phyloP scores from a whole-genome alignment of 2,113 vertebrate species.

The Cyphomyrus plagiostoma region DNA sequence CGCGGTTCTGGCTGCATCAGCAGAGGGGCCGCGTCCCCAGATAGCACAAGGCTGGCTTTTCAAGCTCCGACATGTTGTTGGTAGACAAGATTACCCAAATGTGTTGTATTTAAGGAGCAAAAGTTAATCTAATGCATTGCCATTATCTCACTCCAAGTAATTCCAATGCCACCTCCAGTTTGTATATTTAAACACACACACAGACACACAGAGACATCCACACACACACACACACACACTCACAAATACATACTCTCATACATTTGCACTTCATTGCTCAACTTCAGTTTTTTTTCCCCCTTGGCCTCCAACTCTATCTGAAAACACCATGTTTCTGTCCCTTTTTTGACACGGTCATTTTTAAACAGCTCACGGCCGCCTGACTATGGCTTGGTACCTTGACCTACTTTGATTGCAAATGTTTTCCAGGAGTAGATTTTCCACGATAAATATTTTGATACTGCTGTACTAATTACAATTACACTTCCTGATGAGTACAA shows the following conservation, averaged over 20 bases:
- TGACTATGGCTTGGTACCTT: not conserved
- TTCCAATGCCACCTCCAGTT: slow-evolving; percentile 66
- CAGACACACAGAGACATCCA: not conserved
- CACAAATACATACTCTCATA: slow-evolving; percentile 3
- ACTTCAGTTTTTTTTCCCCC: not conserved
- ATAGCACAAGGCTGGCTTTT: slow-evolving; percentile 90
- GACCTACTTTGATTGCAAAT: not conserved
- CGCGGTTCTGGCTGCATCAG: slow-evolving; percentile 83
- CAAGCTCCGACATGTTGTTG: slow-evolving; percentile 91
- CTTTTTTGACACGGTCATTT: not conserved
- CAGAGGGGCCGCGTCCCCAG: slow-evolving; percentile 78
- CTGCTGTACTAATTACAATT: not conserved
- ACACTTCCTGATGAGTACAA: not conserved
- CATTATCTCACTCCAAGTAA: slow-evolving; percentile 78
- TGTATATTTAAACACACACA: slow-evolving; percentile 60
- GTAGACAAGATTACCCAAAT: slow-evolving; percentile 91
- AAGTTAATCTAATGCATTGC: slow-evolving; percentile 97
- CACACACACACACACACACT: slow-evolving; percentile 19
- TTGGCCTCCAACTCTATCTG: not conserved
- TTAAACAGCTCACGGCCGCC: not conserved
- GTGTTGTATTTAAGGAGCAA: slow-evolving; percentile 91
- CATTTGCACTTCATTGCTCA: not conserved
- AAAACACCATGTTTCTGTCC: not conserved
- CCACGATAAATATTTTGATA: not conserved
- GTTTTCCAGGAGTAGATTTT: not conserved